These are phyloP conservation scores for Leptinotarsa rubiginosa DNA, from an alignment of 2,888 invertebrate genomes.

Conservation along the genomic window DNA sequence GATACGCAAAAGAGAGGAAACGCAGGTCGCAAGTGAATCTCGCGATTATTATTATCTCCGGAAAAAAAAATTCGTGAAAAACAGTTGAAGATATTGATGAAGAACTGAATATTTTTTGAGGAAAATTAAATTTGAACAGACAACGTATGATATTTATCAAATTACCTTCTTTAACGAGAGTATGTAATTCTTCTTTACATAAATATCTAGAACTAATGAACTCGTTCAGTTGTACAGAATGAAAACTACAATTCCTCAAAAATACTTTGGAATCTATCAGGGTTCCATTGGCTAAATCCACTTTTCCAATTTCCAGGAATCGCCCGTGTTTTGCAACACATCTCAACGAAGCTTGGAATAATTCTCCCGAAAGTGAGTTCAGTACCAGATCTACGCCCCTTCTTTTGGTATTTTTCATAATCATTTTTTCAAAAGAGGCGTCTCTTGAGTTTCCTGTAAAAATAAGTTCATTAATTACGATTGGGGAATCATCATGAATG, in stretches of 20 bases:
- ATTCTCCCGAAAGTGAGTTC: slow-evolving; percentile 92
- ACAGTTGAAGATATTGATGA: too few species aligned
- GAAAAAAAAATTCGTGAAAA: too few species aligned
- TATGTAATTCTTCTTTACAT: slow-evolving; percentile 68
- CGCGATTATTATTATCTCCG: too few species aligned
- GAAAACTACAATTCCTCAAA: slow-evolving; percentile 79
- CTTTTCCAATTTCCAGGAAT: slow-evolving; percentile 89
- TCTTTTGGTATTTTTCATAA: slow-evolving; percentile 84
- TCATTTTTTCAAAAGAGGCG: slow-evolving; percentile 86
- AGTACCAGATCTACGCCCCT: slow-evolving; percentile 90
- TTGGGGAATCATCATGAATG: too few species aligned
- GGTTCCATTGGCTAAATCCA: slow-evolving; percentile 78
- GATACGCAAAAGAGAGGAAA: too few species aligned
- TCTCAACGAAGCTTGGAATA: slow-evolving; percentile 77
- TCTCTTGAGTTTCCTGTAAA: slow-evolving; percentile 83
- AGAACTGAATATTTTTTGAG: too few species aligned
- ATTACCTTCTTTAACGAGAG: slow-evolving; percentile 68
- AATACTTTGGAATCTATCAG: slow-evolving; percentile 74
- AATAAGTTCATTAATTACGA: neutral
- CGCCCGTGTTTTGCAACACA: slow-evolving; percentile 73
- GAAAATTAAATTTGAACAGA: too few species aligned
- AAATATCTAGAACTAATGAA: slow-evolving; percentile 69
- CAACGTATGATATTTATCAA: too few species aligned
- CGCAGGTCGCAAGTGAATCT: too few species aligned
- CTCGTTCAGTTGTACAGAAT: slow-evolving; percentile 81